Conservation (phyloP, 2,113 vertebrate genomes). For the Charina bottae region DNA sequence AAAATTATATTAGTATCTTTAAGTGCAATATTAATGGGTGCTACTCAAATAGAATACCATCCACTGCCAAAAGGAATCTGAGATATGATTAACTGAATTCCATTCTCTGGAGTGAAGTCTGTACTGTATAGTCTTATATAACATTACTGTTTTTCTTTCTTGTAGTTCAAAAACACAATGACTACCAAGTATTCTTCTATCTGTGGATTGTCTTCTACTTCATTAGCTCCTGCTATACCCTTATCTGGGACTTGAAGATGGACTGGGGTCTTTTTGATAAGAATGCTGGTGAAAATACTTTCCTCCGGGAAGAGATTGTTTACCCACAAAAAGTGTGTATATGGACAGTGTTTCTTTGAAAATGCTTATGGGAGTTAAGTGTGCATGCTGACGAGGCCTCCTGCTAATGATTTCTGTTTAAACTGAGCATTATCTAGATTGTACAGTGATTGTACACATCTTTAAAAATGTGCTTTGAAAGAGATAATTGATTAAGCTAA, state of each 20-base stretch:
- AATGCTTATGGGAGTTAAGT: not conserved
- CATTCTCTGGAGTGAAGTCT: not conserved
- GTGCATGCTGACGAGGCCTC: not conserved
- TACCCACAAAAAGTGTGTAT: slow-evolving; percentile 94
- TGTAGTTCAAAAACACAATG: slow-evolving; percentile 85
- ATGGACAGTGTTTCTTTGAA: not conserved
- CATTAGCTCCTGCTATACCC: slow-evolving; percentile 94
- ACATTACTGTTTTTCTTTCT: slow-evolving; percentile 48
- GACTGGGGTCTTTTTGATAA: slow-evolving; percentile 99
- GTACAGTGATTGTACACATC: not conserved
- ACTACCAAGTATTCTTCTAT: slow-evolving; percentile 92
- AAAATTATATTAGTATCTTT: not conserved
- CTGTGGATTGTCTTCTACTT: slow-evolving; percentile 90
- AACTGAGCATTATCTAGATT: not conserved
- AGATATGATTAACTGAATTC: not conserved
- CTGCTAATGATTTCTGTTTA: not conserved
- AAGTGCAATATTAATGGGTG: not conserved
- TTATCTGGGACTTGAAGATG: slow-evolving; percentile 99
- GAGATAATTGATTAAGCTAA: not conserved
- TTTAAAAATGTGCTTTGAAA: not conserved
- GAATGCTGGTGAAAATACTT: slow-evolving; percentile 95
- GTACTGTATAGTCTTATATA: not conserved
- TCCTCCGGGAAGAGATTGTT: slow-evolving; percentile 97
- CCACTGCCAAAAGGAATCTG: not conserved
- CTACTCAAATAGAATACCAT: not conserved